These are phyloP conservation scores for Seriola aureovittata DNA, from an alignment of 2,113 vertebrate genomes.

Conservation along the genomic window DNA sequence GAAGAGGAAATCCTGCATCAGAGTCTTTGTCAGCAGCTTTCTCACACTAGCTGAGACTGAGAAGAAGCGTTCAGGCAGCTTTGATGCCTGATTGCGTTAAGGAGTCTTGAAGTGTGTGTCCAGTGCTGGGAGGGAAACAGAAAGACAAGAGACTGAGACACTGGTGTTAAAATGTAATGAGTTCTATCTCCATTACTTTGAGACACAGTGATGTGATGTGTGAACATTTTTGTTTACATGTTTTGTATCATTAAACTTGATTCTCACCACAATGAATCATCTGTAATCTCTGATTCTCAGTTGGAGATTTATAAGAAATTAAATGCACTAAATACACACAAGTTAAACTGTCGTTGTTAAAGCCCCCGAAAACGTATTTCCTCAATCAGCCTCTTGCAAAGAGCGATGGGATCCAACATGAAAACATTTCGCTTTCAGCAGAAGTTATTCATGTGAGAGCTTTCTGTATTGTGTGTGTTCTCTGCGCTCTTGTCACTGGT, in stretches of 20 bases:
- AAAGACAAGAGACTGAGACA: conserved; percentile 1
- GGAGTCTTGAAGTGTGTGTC: conserved; percentile 17
- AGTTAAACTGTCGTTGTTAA: not conserved
- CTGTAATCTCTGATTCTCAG: not conserved
- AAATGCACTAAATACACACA: not conserved
- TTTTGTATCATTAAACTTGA: not conserved
- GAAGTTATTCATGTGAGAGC: too few relatives aligned
- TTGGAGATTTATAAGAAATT: not conserved
- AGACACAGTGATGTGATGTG: not conserved
- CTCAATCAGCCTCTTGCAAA: not conserved
- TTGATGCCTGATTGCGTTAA: conserved; percentile 54
- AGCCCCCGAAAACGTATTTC: not conserved
- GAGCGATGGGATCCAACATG: too few relatives aligned
- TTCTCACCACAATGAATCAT: not conserved
- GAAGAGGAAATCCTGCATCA: conserved; percentile 19
- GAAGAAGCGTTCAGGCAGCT: conserved; percentile 9
- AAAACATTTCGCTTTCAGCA: too few relatives aligned
- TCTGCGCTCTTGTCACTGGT: too few relatives aligned
- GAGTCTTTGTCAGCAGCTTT: conserved; percentile 56
- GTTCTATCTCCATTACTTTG: not conserved
- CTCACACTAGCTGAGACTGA: conserved; percentile 7
- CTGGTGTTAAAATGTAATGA: not conserved
- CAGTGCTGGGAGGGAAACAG: not conserved
- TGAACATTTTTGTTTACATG: too few relatives aligned
- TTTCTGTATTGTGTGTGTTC: too few relatives aligned